Evolutionary conservation across 64 coral and sea anemone species (phyloP).

Genomic region (Orbicella faveolata): DNA sequence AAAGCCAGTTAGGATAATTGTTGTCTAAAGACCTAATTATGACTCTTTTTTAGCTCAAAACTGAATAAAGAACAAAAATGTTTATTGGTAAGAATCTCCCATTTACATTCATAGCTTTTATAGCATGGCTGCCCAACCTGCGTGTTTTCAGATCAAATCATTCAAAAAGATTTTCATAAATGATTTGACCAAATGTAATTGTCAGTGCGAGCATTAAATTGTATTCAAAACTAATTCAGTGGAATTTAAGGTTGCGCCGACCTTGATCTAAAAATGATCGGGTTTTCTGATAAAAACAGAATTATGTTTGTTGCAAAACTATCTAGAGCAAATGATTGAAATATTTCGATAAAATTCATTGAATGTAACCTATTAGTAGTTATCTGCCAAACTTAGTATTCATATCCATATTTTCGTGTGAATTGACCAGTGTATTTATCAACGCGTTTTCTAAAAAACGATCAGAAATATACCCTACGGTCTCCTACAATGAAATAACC

Average conservation of each 20-base stretch:
- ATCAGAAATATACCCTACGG: background rate
- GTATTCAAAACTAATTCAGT: slow-evolving; percentile 32
- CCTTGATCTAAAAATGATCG: background rate
- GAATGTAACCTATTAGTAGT: background rate
- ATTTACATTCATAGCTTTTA: background rate
- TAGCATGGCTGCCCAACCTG: background rate
- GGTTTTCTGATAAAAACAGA: slow-evolving; percentile 24
- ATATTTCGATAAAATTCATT: slow-evolving; percentile 1
- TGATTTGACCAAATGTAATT: background rate
- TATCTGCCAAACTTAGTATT: background rate
- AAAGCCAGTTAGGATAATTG: slow-evolving; percentile 27
- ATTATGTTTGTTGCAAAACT: background rate
- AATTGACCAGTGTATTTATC: background rate
- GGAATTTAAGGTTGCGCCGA: background rate
- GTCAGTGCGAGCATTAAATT: background rate
- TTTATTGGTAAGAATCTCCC: background rate
- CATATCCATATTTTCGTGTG: background rate
- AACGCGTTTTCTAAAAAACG: background rate
- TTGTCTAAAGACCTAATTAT: background rate
- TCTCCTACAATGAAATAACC: background rate
- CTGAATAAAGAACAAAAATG: background rate
- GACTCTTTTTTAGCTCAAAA: background rate
- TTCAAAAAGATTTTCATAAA: background rate
- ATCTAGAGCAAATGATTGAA: slow-evolving; percentile 7
- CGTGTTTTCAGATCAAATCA: background rate